Evolutionary conservation across 1,140 invertebrate genomes (phyloP), one percentile per base, ranked within the genome.

Genomic region (Sycophila sp.): DNA sequence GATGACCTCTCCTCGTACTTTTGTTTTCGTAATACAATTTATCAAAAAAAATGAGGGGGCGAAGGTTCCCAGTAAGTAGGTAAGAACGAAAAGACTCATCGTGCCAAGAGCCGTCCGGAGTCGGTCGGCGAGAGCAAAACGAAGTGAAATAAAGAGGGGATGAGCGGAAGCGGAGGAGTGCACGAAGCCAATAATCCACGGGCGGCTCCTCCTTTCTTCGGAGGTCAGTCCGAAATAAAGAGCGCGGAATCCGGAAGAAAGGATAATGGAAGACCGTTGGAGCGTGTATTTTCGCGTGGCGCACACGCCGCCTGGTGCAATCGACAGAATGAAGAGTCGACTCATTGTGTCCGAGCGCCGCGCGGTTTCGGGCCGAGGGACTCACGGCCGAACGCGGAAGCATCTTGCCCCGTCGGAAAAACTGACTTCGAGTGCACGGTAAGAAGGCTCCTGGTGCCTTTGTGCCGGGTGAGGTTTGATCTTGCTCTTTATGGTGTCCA

Each of bases 291-390:
- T 73, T 70, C 71, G 30, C 17, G 26, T 19, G 59, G 75, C 34
- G 38, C 71, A 70, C 67, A 73, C 51, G n/a, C n/a, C n/a, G n/a
- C n/a, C n/a, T n/a, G n/a, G 67, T 71, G 72, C n/a, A 73, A 78
- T 78, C 75, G 76, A 78, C 75, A 75, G 75, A 63, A 77, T 78
- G 74, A 78, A 74, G 72, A 77, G 75, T 78, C 75, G 75, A 71
- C 68, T 78, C 76, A 78, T 78, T 78, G 77, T 78, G n/a, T n/a
- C n/a, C n/a, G n/a, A n/a, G n/a, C n/a, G n/a, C 70, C 73, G 69
- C 34, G 63, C 24, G 38, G 45, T 36, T 53, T 64, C 62, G 22
- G 49, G 28, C 32, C 30, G 15, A 36, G 45, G 22, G 47, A 36
- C 38, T 64, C 53, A 38, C n/a, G n/a, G 13, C 4, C 19, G 47